A percentile compares a stretch with the other conserved stretches of the same genome.
Evolutionary conservation across 2,888 invertebrate species (phyloP).

Genomic region (Phoenoteleia sp.): DNA sequence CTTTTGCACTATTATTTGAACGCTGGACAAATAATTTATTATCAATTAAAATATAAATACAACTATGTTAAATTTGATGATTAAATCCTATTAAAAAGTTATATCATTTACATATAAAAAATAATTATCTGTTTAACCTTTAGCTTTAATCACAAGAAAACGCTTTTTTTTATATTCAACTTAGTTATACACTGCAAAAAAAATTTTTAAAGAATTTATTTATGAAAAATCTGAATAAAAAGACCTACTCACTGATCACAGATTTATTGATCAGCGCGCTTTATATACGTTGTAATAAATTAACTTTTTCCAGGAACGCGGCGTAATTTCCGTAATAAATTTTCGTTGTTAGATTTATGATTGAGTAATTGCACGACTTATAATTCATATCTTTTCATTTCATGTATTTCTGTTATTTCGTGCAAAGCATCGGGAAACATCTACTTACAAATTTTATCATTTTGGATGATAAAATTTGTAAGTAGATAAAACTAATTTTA

Average conservation of each 20-base stretch:
- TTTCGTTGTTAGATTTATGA: slow-evolving; percentile 46
- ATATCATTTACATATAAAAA: too few species aligned
- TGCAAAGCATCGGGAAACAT: background rate
- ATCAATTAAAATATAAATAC: too few species aligned
- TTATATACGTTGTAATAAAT: slow-evolving; percentile 32
- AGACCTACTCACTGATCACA: background rate
- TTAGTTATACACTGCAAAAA: too few species aligned
- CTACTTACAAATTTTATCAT: too few species aligned
- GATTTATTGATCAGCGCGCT: slow-evolving; percentile 33
- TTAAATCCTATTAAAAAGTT: too few species aligned
- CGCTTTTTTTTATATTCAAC: too few species aligned
- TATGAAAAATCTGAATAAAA: background rate
- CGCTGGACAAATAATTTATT: too few species aligned
- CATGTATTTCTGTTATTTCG: background rate
- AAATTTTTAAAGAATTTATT: background rate
- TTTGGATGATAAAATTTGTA: too few species aligned
- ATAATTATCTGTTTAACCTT: too few species aligned
- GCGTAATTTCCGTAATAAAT: slow-evolving; percentile 45
- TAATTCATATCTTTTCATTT: background rate
- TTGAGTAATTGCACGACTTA: slow-evolving; percentile 37
- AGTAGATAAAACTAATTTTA: background rate
- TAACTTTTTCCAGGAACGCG: slow-evolving; percentile 28
- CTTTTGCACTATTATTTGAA: too few species aligned
- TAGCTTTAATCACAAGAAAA: too few species aligned
- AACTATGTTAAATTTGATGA: too few species aligned